These are phyloP conservation scores for human (Homo sapiens) DNA, from an alignment of 2,113 vertebrate species.

Conservation along the genomic window GRCh38 chr11:123344501-123345000, in stretches of 20 bases:
- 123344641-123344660: neutral
- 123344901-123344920: slow-evolving; percentile 1
- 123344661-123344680: neutral
- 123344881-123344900: neutral
- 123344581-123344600: neutral
- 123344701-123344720: neutral
- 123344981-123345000: slow-evolving; percentile 70
- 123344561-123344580: neutral
- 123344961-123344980: neutral
- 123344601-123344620: neutral
- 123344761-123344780: neutral
- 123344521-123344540: neutral
- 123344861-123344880: neutral
- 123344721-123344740: neutral
- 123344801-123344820: slow-evolving; percentile 12
- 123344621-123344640: neutral
- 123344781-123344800: neutral
- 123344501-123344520: neutral
- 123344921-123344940: neutral
- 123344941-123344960: neutral
- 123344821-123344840: neutral
- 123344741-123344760: neutral
- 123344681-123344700: neutral
- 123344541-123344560: neutral
- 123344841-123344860: neutral